Evolutionary conservation across 1,140 invertebrate genomes (phyloP).

Genomic region (Drosophila watanabei): DNA sequence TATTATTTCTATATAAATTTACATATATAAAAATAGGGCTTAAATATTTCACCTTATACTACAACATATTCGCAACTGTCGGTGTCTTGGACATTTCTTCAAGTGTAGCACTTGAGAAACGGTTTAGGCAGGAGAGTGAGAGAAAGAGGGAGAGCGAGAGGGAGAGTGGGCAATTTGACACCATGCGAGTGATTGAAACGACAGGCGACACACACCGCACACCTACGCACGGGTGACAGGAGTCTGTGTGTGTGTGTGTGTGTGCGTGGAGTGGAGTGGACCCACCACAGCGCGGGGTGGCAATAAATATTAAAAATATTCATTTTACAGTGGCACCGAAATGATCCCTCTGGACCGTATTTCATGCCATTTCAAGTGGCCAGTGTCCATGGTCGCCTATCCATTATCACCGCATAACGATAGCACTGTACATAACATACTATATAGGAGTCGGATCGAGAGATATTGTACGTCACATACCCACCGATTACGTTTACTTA

Average conservation of each 20-base stretch:
- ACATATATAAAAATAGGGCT: not conserved
- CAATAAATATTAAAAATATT: conserved; percentile 74
- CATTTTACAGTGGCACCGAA: conserved; percentile 73
- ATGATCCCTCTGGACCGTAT: conserved; percentile 48
- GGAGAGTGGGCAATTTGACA: conserved; percentile 62
- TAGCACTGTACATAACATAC: conserved; percentile 4
- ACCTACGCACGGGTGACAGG: conserved; percentile 39
- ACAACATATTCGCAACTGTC: not conserved
- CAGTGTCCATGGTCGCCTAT: conserved; percentile 15
- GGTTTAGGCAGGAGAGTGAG: not conserved
- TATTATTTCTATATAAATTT: too few relatives aligned
- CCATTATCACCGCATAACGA: conserved; percentile 44
- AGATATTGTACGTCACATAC: conserved; percentile 24
- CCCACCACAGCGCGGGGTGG: conserved; percentile 60
- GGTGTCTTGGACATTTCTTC: not conserved
- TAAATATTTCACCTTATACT: not conserved
- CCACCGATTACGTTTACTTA: conserved; percentile 10
- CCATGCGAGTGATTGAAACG: conserved; percentile 50
- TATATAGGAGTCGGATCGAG: not conserved
- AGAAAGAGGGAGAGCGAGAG: not conserved
- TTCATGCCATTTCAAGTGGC: conserved; percentile 50
- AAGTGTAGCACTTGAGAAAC: conserved; percentile 5
- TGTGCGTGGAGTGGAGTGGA: conserved; percentile 30
- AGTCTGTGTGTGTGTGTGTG: not conserved
- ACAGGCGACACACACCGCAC: conserved; percentile 65